Conservation (phyloP, 1,140 invertebrate species). For the Anastrepha ludens region DNA sequence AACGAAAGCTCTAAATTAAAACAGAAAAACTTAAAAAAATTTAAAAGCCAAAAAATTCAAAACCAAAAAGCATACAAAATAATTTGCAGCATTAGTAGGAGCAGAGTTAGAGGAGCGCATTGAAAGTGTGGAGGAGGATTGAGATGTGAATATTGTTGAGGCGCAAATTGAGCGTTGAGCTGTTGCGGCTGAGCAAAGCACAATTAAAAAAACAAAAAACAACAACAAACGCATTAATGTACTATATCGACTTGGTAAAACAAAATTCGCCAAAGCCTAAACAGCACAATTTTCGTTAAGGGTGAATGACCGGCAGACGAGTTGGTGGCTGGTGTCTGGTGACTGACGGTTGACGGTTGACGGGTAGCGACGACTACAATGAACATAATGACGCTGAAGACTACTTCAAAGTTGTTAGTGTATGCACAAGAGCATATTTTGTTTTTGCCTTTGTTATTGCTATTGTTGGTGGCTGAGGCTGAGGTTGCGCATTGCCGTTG, state of each 20-base stretch:
- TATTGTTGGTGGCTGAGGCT: constrained; percentile 22
- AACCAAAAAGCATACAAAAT: neutral
- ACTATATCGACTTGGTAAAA: neutral
- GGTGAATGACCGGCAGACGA: constrained; percentile 43
- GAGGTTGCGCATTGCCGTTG: neutral
- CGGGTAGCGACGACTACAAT: neutral
- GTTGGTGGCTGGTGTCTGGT: constrained; percentile 11
- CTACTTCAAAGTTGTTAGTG: neutral
- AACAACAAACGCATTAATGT: neutral
- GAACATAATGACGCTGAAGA: constrained; percentile 15
- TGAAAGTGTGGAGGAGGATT: neutral
- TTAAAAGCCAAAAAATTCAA: constrained; percentile 21
- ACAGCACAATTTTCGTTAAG: constrained; percentile 41
- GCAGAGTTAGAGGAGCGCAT: neutral
- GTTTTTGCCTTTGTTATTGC: neutral
- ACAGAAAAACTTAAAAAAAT: constrained; percentile 7
- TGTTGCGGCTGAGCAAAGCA: neutral
- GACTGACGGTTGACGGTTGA: neutral
- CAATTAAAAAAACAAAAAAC: constrained; percentile 5
- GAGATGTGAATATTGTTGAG: neutral
- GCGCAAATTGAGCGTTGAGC: constrained; percentile 8
- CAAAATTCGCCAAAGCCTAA: constrained; percentile 45
- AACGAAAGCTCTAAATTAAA: constrained; percentile 15
- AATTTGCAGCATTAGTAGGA: neutral
- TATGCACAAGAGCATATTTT: neutral